A percentile compares a stretch with the other conserved stretches of the same genome.
phyloP scores from a whole-genome alignment of 1,140 invertebrate species.

The Octopus sinensis region DNA sequence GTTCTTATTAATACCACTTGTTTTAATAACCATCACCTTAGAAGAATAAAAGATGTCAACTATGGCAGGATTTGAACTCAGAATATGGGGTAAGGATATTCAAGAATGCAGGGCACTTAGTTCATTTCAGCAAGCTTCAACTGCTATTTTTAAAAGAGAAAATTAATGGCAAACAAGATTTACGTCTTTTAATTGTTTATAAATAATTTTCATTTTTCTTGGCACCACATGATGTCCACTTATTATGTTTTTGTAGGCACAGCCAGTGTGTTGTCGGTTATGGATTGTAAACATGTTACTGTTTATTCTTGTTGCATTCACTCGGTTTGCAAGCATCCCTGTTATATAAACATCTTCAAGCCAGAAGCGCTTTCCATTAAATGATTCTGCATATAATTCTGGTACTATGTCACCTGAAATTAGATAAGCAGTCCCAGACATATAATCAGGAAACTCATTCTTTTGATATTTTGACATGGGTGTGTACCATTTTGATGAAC shows the following conservation, averaged over 20 bases:
- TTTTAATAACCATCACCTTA: too few relatives aligned
- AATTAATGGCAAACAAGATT: too few relatives aligned
- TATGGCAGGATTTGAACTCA: too few relatives aligned
- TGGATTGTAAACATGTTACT: constrained; percentile 24
- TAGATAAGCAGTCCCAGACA: constrained; percentile 54
- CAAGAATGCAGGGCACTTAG: too few relatives aligned
- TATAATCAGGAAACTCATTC: constrained; percentile 48
- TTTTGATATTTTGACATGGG: constrained; percentile 44
- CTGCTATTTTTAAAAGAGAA: too few relatives aligned
- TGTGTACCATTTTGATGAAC: constrained; percentile 57
- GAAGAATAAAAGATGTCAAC: too few relatives aligned
- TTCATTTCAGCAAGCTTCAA: too few relatives aligned
- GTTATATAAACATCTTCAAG: constrained; percentile 58
- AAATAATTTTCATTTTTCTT: constrained; percentile 31
- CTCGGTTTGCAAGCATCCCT: constrained; percentile 39
- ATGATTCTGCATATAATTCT: constrained; percentile 42
- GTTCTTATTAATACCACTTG: too few relatives aligned
- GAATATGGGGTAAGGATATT: too few relatives aligned
- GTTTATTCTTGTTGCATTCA: constrained; percentile 24
- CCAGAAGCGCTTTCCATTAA: constrained; percentile 40
- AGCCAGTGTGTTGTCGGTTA: constrained; percentile 23
- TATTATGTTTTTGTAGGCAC: constrained; percentile 29
- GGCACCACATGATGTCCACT: constrained; percentile 32
- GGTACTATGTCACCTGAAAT: constrained; percentile 41
- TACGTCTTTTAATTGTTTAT: constrained; percentile 25